Conservation (phyloP, 1,140 invertebrate genomes). For the Neuroterus valhalla region DNA sequence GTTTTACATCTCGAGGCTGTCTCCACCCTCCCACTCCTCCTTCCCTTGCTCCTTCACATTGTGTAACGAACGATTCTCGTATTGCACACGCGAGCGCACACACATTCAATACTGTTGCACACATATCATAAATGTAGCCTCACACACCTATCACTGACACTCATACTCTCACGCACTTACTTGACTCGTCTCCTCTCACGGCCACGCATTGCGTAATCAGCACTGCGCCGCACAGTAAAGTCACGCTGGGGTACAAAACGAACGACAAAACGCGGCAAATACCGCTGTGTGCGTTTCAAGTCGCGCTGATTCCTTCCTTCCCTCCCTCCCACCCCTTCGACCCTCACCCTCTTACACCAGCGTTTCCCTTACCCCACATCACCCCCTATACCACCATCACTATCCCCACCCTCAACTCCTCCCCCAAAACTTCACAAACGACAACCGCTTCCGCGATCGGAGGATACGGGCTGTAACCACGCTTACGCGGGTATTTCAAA, state of each 20-base stretch:
- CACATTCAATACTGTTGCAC: conserved; percentile 38
- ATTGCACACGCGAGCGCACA: conserved; percentile 33
- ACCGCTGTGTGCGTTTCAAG: conserved; percentile 42
- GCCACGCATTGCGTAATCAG: conserved; percentile 73
- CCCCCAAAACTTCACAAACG: not conserved
- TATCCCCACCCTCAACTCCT: not conserved
- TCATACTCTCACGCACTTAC: conserved; percentile 44
- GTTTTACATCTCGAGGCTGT: conserved; percentile 29
- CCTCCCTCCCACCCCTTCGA: conserved; percentile 32
- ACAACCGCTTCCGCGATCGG: conserved; percentile 42
- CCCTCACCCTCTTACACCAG: not conserved
- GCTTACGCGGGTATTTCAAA: conserved; percentile 17
- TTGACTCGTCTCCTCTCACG: conserved; percentile 68
- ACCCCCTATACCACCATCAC: not conserved
- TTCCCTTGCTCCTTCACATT: conserved; percentile 25
- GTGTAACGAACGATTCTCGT: conserved; percentile 22
- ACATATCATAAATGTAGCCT: conserved; percentile 24
- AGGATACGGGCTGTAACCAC: conserved; percentile 43
- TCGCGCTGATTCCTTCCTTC: no score
- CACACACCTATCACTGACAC: conserved; percentile 22
- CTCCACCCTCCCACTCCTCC: not conserved
- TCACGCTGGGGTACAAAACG: conserved; percentile 60
- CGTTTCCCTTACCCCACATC: not conserved
- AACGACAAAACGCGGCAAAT: conserved; percentile 64
- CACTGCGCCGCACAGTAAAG: conserved; percentile 51